Evolutionary conservation across 1,140 invertebrate genomes (phyloP), one percentile per base, ranked within the genome.

Genomic region (Euschistus heros): DNA sequence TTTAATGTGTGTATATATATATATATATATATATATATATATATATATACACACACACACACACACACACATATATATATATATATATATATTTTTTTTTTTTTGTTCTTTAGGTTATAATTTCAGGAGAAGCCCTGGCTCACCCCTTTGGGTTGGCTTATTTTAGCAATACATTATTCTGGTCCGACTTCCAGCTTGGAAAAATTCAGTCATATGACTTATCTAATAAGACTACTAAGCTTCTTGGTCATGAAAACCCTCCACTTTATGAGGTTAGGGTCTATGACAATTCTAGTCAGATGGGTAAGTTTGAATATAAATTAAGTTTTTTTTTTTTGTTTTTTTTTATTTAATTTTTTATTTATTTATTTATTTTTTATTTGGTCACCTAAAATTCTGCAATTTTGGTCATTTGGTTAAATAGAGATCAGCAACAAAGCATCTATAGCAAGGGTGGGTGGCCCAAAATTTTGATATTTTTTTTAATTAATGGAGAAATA

Each of bases 191-290:
- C 71, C 77, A 79, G 52, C 78, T 80, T 71, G 84, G 84, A 24
- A 73, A 73, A 27, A 73, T 88, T 17, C 78, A 79, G 68, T 74
- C 77, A 13, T 77, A 78, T 63, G 74, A 77, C 68, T 70, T 78
- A 30, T 72, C 70, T 13, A 76, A 75, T 71, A 75, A 74, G 65
- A 68, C 77, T n/a, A 73, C 74, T 65, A 66, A 82, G 57, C 73
- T 76, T 65, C 66, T 73, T 17, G 77, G 80, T 71, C 81, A 22
- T 2, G 54, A 57, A 17, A 57, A 81, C 73, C 76, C 80, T 30
- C 81, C 81, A 62, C 71, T 86, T 30, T 84, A 80, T 75, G 82
- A 86, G 71, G 75, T 89, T 5, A 80, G 80, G 71, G 75, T 86
- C 2, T 85, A 81, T 72, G 79, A 83, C 64, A 74, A 73, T 50